A percentile compares a stretch with the other conserved stretches of the same genome.
Evolutionary conservation across 1,140 invertebrate species (phyloP).

Genomic region (Campoletis sonorensis): DNA sequence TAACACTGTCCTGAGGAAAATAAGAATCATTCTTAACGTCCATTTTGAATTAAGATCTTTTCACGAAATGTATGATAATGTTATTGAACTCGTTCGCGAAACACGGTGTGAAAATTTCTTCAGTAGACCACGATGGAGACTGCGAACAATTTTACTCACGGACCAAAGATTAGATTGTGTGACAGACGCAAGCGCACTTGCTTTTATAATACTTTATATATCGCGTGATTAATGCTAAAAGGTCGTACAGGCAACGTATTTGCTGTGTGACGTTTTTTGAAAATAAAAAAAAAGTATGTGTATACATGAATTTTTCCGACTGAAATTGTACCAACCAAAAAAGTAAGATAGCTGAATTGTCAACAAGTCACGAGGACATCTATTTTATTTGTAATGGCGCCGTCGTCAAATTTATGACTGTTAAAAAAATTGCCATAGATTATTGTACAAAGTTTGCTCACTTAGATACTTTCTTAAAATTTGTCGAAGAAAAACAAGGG

Average conservation of each 20-base stretch:
- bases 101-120: neutral
- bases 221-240: neutral
- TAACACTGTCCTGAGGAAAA: neutral
- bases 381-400: no score
- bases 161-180: slow-evolving; percentile 23
- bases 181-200: slow-evolving; percentile 12
- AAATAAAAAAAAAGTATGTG: neutral
- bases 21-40: neutral
- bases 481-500: no score
- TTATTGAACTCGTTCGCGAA: neutral
- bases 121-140: neutral
- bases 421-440: no score
- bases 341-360: no score
- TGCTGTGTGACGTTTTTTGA: neutral
- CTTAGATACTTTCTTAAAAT: no score
- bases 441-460: no score
- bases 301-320: neutral
- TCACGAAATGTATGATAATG: neutral
- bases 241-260: neutral
- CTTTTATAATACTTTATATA: neutral
- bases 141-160: neutral
- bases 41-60: neutral
- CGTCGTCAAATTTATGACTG: no score
- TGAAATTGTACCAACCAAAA: no score
- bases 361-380: no score